These are phyloP conservation scores for Brachylomia viminalis DNA, from an alignment of 2,888 invertebrate species.

Conservation along the genomic window DNA sequence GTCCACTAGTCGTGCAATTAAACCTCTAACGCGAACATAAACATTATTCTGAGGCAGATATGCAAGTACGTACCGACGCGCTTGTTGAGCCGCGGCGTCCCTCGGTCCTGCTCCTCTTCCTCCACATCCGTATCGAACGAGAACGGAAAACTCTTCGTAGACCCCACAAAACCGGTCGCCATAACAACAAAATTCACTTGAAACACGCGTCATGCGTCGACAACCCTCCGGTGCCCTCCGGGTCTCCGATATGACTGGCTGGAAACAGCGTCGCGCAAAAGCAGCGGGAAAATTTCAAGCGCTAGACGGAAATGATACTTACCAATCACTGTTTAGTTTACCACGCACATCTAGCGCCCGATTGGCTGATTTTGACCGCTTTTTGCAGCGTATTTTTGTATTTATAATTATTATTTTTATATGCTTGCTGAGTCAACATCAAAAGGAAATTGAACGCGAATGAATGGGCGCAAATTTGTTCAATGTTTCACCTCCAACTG, in stretches of 20 bases:
- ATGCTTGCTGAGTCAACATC: conserved; percentile 56
- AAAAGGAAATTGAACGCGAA: conserved; percentile 52
- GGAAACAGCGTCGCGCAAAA: conserved; percentile 54
- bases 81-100: conserved; percentile 81
- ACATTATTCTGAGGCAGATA: conserved; percentile 46
- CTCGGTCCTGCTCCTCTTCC: conserved; percentile 79
- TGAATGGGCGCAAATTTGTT: conserved; percentile 35
- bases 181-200: conserved; percentile 71
- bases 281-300: conserved; percentile 65
- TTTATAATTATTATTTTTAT: conserved; percentile 57
- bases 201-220: conserved; percentile 64
- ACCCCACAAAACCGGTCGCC: conserved; percentile 87
- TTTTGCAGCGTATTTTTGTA: conserved; percentile 53
- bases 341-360: conserved; percentile 16
- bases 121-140: conserved; percentile 88
- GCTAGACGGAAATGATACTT: conserved; percentile 61
- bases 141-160: conserved; percentile 88
- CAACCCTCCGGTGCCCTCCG: conserved; percentile 61
- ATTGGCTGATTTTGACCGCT: conserved; percentile 45
- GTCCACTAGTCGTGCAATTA: conserved; percentile 40
- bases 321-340: conserved; percentile 51
- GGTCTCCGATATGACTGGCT: conserved; percentile 66
- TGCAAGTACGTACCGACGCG: conserved; percentile 80
- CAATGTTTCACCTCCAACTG: conserved; percentile 26
- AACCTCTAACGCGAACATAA: conserved; percentile 59